phyloP scores from a whole-genome alignment of 1,140 invertebrate species.

The Drosophila nigromelanica region DNA sequence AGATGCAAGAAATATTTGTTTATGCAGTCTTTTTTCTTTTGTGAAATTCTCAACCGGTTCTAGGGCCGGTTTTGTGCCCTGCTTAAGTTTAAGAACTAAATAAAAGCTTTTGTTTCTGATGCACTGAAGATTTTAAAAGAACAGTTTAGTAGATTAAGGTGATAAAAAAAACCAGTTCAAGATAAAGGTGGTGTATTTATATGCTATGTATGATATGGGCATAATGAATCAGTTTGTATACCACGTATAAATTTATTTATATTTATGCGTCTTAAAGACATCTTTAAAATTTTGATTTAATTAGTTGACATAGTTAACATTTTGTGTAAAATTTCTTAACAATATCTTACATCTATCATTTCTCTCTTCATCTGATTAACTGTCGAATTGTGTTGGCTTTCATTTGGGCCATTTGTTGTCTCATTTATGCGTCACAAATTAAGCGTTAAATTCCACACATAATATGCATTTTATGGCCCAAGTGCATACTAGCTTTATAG shows the following conservation, averaged over 20 bases:
- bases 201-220: too few relatives aligned
- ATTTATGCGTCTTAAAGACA: too few relatives aligned
- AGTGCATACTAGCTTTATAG: conserved; percentile 50
- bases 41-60: conserved; percentile 35
- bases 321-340: not conserved
- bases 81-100: not conserved
- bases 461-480: conserved; percentile 65
- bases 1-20: not conserved
- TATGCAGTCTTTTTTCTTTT: not conserved
- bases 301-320: too few relatives aligned
- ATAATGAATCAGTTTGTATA: too few relatives aligned
- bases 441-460: conserved; percentile 71
- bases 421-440: conserved; percentile 48
- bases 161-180: not conserved
- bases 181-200: too few relatives aligned
- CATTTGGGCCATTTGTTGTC: conserved; percentile 20
- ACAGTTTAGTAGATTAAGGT: not conserved
- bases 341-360: not conserved
- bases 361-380: not conserved
- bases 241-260: too few relatives aligned
- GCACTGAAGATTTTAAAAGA: not conserved
- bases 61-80: conserved; percentile 22
- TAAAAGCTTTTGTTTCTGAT: conserved; percentile 8
- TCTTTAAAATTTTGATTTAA: too few relatives aligned
- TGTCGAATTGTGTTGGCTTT: conserved; percentile 12